Percentiles rank a stretch among this genome's conserved stretches.
Conservation (phyloP, 2,113 vertebrate genomes). For the Cervus canadensis region DNA sequence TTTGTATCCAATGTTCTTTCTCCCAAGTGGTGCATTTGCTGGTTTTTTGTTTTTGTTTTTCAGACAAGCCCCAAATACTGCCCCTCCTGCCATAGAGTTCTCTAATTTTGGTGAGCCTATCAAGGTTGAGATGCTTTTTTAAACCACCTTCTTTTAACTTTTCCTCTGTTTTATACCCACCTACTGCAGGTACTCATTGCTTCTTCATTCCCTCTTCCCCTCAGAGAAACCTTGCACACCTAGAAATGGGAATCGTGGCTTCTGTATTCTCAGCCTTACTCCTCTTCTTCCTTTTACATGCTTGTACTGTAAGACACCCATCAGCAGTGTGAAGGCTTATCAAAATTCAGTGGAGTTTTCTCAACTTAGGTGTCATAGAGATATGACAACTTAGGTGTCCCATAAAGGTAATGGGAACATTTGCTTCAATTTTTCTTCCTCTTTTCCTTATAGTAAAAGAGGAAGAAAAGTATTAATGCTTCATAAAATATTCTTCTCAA, state of each 20-base stretch:
- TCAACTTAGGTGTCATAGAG: background rate
- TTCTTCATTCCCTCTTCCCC: background rate
- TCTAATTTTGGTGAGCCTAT: background rate
- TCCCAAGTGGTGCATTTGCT: background rate
- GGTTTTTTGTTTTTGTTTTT: background rate
- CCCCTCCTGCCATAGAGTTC: background rate
- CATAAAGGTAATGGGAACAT: background rate
- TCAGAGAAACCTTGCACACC: background rate
- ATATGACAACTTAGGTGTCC: background rate
- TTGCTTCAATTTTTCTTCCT: background rate
- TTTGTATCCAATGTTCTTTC: background rate
- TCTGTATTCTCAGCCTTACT: fast-evolving
- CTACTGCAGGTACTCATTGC: no score
- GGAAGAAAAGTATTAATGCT: background rate
- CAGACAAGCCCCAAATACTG: fast-evolving
- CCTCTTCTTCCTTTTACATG: background rate
- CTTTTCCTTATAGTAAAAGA: background rate
- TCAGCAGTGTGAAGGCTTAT: background rate
- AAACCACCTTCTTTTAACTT: background rate
- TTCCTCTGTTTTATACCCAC: background rate
- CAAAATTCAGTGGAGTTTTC: background rate
- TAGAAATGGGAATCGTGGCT: background rate
- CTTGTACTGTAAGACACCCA: background rate
- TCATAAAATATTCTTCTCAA: background rate
- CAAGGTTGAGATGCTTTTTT: background rate